Conservation (phyloP, 2,888 invertebrate species). For the Cactoblastis cactorum region DNA sequence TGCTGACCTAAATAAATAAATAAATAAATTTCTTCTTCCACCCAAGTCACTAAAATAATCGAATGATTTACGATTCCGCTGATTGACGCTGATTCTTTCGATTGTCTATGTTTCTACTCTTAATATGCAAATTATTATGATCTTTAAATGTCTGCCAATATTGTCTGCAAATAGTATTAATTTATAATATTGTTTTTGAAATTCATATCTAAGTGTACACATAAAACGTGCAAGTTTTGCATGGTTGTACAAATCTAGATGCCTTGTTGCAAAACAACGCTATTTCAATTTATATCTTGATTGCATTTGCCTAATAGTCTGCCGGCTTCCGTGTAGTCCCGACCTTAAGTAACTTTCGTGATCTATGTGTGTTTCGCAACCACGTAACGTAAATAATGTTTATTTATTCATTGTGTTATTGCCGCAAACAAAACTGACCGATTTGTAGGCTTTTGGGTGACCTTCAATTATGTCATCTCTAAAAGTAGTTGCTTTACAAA, state of each 20-base stretch:
- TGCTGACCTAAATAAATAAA: too few relatives aligned
- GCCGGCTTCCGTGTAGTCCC: slow-evolving; percentile 14
- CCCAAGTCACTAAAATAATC: too few relatives aligned
- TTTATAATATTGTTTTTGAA: neutral
- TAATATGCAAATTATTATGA: neutral
- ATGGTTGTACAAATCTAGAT: slow-evolving; percentile 11
- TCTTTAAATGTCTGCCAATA: neutral
- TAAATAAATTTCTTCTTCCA: too few relatives aligned
- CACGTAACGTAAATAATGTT: slow-evolving; percentile 31
- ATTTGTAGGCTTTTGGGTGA: slow-evolving; percentile 20
- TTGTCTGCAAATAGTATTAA: neutral
- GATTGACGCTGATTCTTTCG: too few relatives aligned
- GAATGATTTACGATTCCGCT: too few relatives aligned
- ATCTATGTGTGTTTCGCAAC: slow-evolving; percentile 38
- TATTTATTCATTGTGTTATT: slow-evolving; percentile 17
- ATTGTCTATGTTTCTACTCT: too few relatives aligned
- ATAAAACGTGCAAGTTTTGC: slow-evolving; percentile 8
- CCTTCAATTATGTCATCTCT: slow-evolving; percentile 31
- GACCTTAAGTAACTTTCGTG: slow-evolving; percentile 19
- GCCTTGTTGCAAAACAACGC: slow-evolving; percentile 4
- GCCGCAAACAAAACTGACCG: slow-evolving; percentile 12
- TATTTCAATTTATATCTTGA: slow-evolving; percentile 13
- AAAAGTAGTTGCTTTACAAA: slow-evolving; percentile 14
- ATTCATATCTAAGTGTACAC: neutral
- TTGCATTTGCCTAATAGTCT: slow-evolving; percentile 9